Percentiles rank a stretch among this genome's conserved stretches.
Evolutionary conservation across 2,113 vertebrate genomes (phyloP).

Genomic region (Smithornis capensis): DNA sequence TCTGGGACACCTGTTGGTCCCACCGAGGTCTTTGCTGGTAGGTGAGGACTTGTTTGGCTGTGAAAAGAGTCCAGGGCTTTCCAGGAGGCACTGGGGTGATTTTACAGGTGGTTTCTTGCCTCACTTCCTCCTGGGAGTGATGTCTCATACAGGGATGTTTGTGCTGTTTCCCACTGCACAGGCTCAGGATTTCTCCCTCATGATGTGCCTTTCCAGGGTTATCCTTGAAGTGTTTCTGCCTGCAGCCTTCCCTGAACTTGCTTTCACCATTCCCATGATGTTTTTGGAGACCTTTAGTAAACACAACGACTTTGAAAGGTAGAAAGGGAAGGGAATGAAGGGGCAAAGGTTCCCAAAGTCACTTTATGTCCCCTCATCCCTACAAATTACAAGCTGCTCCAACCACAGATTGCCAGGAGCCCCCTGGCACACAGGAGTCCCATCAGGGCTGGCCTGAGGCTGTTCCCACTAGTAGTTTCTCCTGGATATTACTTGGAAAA

Average conservation of each 20-base stretch:
- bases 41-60: neutral
- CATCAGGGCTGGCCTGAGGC: neutral
- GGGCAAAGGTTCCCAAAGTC: neutral
- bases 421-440: rapidly evolving
- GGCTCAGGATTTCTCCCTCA: neutral
- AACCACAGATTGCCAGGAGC: neutral
- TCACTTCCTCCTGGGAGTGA: neutral
- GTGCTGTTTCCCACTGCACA: neutral
- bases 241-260: neutral
- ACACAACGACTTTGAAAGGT: neutral
- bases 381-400: neutral
- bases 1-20: neutral
- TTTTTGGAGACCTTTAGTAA: neutral
- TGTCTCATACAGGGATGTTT: rapidly evolving
- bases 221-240: neutral
- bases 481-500: neutral
- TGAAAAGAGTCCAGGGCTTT: neutral
- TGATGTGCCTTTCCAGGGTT: neutral
- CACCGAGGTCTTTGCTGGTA: neutral
- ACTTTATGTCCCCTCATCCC: neutral
- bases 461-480: neutral
- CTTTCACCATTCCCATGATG: rapidly evolving
- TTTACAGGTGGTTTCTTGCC: neutral
- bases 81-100: neutral
- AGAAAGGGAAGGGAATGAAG: neutral